Evolutionary conservation across 2,888 invertebrate species (phyloP), one percentile per base, ranked within the genome.

Genomic region (Podotricha telesiphe): DNA sequence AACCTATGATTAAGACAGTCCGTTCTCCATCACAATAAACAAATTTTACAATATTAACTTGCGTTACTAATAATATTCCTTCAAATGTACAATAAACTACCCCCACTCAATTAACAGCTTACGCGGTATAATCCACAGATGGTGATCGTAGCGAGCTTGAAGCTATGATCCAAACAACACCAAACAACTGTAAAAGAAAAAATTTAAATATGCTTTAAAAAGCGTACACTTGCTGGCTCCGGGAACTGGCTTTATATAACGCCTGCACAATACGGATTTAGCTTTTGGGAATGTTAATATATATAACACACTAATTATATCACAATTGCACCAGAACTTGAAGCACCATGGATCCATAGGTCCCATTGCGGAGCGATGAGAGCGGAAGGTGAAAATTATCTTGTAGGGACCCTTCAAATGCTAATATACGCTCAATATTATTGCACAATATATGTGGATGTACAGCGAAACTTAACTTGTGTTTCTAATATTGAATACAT

Each of bases 111-210:
- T 85, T 88, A 88, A 90, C 85, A 85, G 92, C 90, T 91, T 91
- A 91, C 84, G 91, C 92, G 87, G 87, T 92, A 87, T 92, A 91
- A 91, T 91, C 91, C 93, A 91, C 93, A 93, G 93, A 93, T 93
- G 93, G 93, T 86, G 93, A 93, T 91, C 93, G 92, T 93, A 93
- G 93, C 88, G 93, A 93, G 89, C 93, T 93, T 85, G 93, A 93
- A 76, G 93, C 90, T 93, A 93, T 93, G 93, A 93, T 93, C 84
- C 93, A 93, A 93, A 93, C 91, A 77, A 93, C 93, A 90, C 93
- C 93, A 90, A 93, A 93, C 93, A 93, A 93, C 93, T 93, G 93
- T 93, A 93, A 93, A 93, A 88, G 93, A 93, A 93, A 93, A 88
- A 93, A 93, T 87, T 86, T 93, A 89, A 93, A 93, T 89, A 93